A percentile compares a stretch with the other conserved stretches of the same genome.
Conservation (phyloP, 2,797 vertebrate genomes). For the Galagoides demidoff region DNA sequence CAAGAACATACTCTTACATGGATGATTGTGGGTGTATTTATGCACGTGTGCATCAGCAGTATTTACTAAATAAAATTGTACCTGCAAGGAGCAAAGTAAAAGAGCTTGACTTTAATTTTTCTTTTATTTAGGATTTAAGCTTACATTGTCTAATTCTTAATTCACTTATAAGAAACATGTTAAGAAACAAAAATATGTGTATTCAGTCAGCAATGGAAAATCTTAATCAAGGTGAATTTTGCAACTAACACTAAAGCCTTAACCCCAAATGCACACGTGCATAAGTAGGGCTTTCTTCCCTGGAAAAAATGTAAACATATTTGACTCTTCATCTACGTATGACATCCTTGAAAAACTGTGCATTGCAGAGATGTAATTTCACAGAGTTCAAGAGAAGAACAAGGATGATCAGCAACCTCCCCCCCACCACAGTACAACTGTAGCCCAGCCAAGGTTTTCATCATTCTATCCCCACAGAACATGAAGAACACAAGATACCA, state of each 20-base stretch:
- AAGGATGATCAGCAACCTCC: neutral
- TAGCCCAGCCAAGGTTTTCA: neutral
- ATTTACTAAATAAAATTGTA: slow-evolving; percentile 26
- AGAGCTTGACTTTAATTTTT: neutral
- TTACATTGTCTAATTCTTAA: neutral
- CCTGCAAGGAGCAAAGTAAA: neutral
- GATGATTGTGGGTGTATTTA: neutral
- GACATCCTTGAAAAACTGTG: slow-evolving; percentile 65
- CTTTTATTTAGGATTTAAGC: slow-evolving; percentile 12
- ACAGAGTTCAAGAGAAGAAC: slow-evolving; percentile 56
- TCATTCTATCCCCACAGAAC: slow-evolving; percentile 39
- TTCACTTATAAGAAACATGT: neutral
- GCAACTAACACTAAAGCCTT: neutral
- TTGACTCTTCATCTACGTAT: neutral
- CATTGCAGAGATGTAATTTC: slow-evolving; percentile 53
- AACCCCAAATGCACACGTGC: neutral
- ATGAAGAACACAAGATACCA: neutral
- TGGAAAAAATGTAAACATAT: neutral
- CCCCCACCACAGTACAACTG: neutral
- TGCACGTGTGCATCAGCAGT: neutral
- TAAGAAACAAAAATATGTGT: neutral
- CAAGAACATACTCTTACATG: neutral
- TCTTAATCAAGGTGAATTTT: slow-evolving; percentile 49
- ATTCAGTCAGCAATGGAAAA: neutral
- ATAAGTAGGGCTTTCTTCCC: neutral